These are phyloP conservation scores for Dromiciops gliroides DNA, from an alignment of 2,113 vertebrate genomes.

Conservation along the genomic window DNA sequence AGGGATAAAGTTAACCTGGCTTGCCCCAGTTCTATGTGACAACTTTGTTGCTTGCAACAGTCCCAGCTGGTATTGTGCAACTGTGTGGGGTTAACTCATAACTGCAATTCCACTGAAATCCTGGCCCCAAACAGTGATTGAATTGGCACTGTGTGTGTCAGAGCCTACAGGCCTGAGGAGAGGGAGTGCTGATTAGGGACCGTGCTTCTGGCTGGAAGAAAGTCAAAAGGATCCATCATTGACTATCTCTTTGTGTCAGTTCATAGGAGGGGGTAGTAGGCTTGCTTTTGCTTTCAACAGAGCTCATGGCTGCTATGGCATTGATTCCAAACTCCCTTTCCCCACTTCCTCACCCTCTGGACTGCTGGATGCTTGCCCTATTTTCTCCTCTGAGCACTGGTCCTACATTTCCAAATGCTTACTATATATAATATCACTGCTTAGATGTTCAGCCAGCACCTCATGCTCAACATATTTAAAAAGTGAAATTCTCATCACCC, in stretches of 20 bases:
- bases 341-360: not conserved
- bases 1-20: not conserved
- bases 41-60: not conserved
- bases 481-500: not conserved
- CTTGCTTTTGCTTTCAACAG: not conserved
- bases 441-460: not conserved
- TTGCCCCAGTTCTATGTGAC: not conserved
- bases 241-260: not conserved
- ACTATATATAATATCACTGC: not conserved
- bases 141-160: slow-evolving; percentile 2
- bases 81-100: not conserved
- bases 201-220: not conserved
- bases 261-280: not conserved
- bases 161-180: not conserved
- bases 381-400: not conserved
- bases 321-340: not conserved
- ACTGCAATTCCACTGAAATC: not conserved
- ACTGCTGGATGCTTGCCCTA: not conserved
- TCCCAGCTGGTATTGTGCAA: not conserved
- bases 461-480: not conserved
- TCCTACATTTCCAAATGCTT: not conserved
- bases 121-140: not conserved
- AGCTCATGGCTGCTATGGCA: not conserved
- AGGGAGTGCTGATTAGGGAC: not conserved
- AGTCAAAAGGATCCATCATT: not conserved